These are phyloP conservation scores for Ennomos quercinarius DNA, from an alignment of 2,888 invertebrate genomes.

Conservation along the genomic window DNA sequence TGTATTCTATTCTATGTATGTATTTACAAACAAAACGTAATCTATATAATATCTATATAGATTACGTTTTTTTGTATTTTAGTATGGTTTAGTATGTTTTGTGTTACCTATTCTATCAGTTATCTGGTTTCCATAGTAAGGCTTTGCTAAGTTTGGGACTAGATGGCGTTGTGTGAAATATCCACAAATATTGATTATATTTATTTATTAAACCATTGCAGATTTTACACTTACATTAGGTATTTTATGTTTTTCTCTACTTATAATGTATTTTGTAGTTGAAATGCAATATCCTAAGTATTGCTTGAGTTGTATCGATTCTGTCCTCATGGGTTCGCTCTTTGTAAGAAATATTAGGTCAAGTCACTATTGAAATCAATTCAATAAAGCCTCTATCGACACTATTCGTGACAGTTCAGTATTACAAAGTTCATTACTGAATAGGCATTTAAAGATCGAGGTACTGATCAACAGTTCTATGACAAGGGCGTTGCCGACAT, in stretches of 20 bases:
- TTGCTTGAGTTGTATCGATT: slow-evolving; percentile 1
- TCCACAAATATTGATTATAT: no score
- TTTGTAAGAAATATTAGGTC: slow-evolving; percentile 30
- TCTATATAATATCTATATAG: no score
- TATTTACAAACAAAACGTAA: no score
- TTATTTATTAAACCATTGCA: no score
- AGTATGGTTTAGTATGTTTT: no score
- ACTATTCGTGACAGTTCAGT: slow-evolving; percentile 40
- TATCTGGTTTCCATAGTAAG: no score
- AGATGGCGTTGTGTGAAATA: no score
- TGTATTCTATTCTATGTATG: no score
- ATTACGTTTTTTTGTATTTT: no score
- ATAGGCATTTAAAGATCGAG: slow-evolving; percentile 45
- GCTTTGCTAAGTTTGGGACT: no score
- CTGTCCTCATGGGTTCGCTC: slow-evolving; percentile 7
- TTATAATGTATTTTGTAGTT: neutral
- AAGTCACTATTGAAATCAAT: slow-evolving; percentile 32
- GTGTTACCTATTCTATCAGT: no score
- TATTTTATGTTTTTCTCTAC: neutral
- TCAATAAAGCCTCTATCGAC: slow-evolving; percentile 35
- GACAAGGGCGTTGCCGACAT: slow-evolving; percentile 79
- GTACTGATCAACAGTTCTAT: slow-evolving; percentile 50
- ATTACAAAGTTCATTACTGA: slow-evolving; percentile 45
- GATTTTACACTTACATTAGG: neutral
- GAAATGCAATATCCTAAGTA: neutral